Base-by-base conservation (phyloP, 2,888 invertebrate species). In the Lochmaea capreae region DNA sequence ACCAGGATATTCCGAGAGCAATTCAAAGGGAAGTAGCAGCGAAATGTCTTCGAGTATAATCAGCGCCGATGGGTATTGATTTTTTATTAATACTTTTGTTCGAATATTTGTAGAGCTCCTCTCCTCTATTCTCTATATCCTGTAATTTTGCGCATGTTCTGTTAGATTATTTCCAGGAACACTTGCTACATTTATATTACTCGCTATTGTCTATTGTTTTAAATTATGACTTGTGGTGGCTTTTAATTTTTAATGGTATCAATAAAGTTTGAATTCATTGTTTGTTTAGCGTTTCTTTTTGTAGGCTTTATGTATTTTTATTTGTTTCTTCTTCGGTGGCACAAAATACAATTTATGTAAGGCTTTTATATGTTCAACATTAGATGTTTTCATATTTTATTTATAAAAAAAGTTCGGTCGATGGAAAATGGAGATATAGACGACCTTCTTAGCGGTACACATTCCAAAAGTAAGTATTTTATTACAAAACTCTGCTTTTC, bases 31-130 rank as follows among this genome's bases (percentile, higher is more conserved):
- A 90, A 91, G 90, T 82, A 91, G 90, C 78, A 89, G 90, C 79
- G 90, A 91, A 88, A 87, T 87, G 81, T 91, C 91, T 2, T 90
- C 90, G 67, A 92, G 92, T 83, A 85, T 91, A 72, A 88, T 91
- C 81, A 92, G 92, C 84, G 90, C 88, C 78, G 92, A 92, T 81
- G 91, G 92, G 91, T 91, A 87, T 81, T 83, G 81, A 82, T 80
- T 79, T 76, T 70, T 73, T 69, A 67, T 26, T 52, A 52, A 68
- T 54, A 46, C 46, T 33, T 33, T 33, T 33, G 33, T 33, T 33
- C 33, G 33, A 33, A 33, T 33, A 33, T 33, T 33, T 33, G 8
- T 33, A 33, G 33, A 33, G 33, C 33, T 33, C 33, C 8, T 33
- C 33, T 33, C 8, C 4, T 26, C 26, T 26, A 5, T 33, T 33